Conservation (phyloP, 2,888 invertebrate genomes). For the Drosophila demipolita region DNA sequence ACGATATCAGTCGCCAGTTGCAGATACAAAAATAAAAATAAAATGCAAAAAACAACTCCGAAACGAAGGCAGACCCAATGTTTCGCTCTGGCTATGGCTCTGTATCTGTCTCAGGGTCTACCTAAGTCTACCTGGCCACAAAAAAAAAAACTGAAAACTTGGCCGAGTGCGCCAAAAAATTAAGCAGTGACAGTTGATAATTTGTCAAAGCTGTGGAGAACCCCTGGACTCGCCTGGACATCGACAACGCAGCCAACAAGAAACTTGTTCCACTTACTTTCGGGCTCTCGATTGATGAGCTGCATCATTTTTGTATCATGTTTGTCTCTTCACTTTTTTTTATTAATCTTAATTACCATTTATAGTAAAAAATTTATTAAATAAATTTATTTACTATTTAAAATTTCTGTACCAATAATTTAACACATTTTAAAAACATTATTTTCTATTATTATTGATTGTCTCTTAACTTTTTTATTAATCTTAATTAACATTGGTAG, state of each 20-base stretch:
- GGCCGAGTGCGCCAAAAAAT: constrained; percentile 78
- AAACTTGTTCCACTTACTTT: constrained; percentile 63
- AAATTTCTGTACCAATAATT: background rate
- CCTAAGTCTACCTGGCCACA: constrained; percentile 56
- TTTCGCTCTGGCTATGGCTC: background rate
- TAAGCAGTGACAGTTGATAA: constrained; percentile 83
- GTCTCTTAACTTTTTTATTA: background rate
- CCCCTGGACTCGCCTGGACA: constrained; percentile 18
- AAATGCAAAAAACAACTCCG: constrained; percentile 47
- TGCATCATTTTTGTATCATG: constrained; percentile 17
- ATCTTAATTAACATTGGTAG: background rate
- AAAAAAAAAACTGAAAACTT: constrained; percentile 39
- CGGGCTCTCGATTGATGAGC: background rate
- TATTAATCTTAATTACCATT: background rate
- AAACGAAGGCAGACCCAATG: constrained; percentile 52
- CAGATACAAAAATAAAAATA: constrained; percentile 65
- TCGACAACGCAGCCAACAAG: constrained; percentile 24
- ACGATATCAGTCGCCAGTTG: constrained; percentile 77
- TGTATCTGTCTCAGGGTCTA: constrained; percentile 8
- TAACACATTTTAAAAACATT: background rate
- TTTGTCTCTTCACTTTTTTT: constrained; percentile 4
- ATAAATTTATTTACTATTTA: background rate
- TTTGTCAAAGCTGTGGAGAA: constrained; percentile 80
- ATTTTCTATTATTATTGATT: background rate
- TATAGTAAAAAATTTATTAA: background rate